Conservation (phyloP, 2,888 invertebrate species). For the Neoascia interrupta region DNA sequence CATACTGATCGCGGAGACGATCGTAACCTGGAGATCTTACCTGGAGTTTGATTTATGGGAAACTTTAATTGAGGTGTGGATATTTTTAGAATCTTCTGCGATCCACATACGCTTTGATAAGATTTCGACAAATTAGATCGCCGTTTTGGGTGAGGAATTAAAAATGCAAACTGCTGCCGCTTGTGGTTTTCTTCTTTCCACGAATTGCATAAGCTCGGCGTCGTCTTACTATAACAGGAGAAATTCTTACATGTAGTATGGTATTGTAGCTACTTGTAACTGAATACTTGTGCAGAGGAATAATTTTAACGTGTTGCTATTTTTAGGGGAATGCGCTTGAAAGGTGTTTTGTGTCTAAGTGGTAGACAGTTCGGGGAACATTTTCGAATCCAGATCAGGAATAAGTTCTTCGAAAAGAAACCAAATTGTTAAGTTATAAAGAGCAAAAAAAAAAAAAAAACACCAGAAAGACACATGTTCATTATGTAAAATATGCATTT, state of each 20-base stretch:
- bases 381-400: too few relatives aligned
- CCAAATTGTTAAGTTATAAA: too few relatives aligned
- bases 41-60: conserved; percentile 59
- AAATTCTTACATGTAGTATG: not conserved
- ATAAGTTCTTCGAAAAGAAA: too few relatives aligned
- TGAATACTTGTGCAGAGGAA: not conserved
- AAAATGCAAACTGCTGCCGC: conserved; percentile 4
- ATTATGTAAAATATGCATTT: too few relatives aligned
- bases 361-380: conserved; percentile 11
- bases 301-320: not conserved
- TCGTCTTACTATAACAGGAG: conserved; percentile 5
- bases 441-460: too few relatives aligned
- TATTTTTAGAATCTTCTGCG: conserved; percentile 31
- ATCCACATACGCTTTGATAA: conserved; percentile 11
- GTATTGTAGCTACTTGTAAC: too few relatives aligned
- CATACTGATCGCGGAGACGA: conserved; percentile 80
- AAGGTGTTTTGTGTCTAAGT: conserved; percentile 23
- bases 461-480: too few relatives aligned
- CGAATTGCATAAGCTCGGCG: conserved; percentile 6
- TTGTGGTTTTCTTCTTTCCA: conserved; percentile 1
- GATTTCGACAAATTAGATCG: conserved; percentile 37
- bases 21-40: conserved; percentile 75
- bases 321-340: conserved; percentile 20
- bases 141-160: not conserved
- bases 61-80: conserved; percentile 25